These are phyloP conservation scores for Penaeus monodon DNA, from an alignment of 2,888 invertebrate species.

Conservation along the genomic window DNA sequence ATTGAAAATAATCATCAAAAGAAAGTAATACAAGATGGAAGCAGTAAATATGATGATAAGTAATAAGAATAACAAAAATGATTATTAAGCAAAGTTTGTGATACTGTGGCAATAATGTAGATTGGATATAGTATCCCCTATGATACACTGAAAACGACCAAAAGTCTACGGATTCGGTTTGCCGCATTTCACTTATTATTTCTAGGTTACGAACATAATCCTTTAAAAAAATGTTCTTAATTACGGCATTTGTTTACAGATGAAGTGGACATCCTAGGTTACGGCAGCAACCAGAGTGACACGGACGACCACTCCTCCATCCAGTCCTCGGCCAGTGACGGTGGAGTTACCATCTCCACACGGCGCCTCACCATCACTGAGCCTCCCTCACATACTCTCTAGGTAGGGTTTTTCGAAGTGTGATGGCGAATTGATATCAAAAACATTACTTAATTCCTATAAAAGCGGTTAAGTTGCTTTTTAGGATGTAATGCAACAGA, in stretches of 20 bases:
- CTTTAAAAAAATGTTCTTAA: neutral
- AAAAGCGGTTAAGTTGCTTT: too few species aligned
- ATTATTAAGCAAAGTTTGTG: too few species aligned
- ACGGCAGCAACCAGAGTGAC: conserved; percentile 75
- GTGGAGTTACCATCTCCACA: conserved; percentile 80
- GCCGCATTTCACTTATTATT: conserved; percentile 35
- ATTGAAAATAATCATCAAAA: too few species aligned
- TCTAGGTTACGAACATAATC: neutral
- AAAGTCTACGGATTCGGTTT: conserved; percentile 25
- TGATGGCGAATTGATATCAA: neutral
- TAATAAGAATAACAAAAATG: too few species aligned
- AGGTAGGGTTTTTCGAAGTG: conserved; percentile 17
- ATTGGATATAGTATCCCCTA: too few species aligned
- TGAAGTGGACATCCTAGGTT: conserved; percentile 88
- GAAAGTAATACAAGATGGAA: too few species aligned
- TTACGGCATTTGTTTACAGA: conserved; percentile 74
- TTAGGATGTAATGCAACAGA: too few species aligned
- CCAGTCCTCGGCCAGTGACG: conserved; percentile 79
- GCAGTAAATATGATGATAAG: too few species aligned
- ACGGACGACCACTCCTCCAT: conserved; percentile 83
- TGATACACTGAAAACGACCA: too few species aligned
- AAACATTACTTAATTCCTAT: too few species aligned
- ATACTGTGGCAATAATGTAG: too few species aligned
- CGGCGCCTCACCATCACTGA: conserved; percentile 74
- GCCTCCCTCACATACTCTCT: conserved; percentile 38